phyloP scores from a whole-genome alignment of 2,888 invertebrate species.

The Tachina grossa region DNA sequence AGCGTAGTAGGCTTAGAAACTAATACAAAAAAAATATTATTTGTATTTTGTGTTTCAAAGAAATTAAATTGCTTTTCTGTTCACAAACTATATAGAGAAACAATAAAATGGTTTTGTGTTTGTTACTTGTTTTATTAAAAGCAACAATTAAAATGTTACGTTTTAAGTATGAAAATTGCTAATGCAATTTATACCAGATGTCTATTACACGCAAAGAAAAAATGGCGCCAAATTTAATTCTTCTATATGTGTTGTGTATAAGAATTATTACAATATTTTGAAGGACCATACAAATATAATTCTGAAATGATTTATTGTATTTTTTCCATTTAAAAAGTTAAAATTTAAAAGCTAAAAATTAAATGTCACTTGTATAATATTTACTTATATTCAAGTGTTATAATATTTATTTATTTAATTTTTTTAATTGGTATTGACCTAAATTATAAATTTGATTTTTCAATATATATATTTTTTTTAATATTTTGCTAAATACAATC shows the following conservation, averaged over 20 bases:
- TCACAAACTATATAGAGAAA: constrained; percentile 26
- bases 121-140: constrained; percentile 30
- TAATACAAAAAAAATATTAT: too few relatives aligned
- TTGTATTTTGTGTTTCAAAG: neutral
- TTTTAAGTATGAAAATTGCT: constrained; percentile 14
- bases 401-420: neutral
- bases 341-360: constrained; percentile 14
- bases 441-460: constrained; percentile 1
- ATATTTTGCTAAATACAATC: neutral
- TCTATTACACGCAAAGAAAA: constrained; percentile 27
- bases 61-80: constrained; percentile 13
- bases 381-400: constrained; percentile 14
- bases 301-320: neutral
- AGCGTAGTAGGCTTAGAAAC: too few relatives aligned
- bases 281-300: neutral
- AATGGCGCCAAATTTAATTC: neutral
- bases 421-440: constrained; percentile 29
- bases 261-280: neutral
- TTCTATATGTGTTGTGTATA: neutral
- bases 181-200: constrained; percentile 35
- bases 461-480: neutral
- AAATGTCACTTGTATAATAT: constrained; percentile 7
- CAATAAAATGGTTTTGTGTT: constrained; percentile 17
- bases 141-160: constrained; percentile 37
- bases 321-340: neutral